Evolutionary conservation across 2,113 vertebrate species (phyloP), one percentile per base, ranked within the genome.

Genomic region (Microtus pennsylvanicus): DNA sequence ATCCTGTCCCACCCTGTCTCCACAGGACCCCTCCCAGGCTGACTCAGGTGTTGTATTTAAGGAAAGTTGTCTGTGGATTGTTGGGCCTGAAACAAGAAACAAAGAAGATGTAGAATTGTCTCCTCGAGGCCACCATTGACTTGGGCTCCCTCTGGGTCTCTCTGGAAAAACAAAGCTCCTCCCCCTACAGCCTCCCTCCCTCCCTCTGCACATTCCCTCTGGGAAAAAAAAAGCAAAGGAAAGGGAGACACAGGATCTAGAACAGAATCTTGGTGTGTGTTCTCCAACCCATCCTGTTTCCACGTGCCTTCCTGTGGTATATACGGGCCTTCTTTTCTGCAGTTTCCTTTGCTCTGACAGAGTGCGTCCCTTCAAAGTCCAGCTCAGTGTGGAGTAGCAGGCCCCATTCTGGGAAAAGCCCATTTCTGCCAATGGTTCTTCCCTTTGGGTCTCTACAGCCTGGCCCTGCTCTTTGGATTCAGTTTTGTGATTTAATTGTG

Each of bases 31-130:
- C 55, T 7, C 13, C 45, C 35, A 63, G 45, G 89, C 55, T 80
- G 93, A 91, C 82, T 94, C 89, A 33, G 89, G 94, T 83, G 80
- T 30, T 58, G 6, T 90, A 50, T 94, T 96, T 92, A 86, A 83
- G 90, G 89, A 65, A 76, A 93, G 52, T 81, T 77, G 45, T 90
- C 75, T 65, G 3, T 75, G 85, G 50, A 52, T 90, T 13, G 17
- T 70, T 26, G 45, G 61, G 24, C 82, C 82, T 91, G 77, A 72
- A 93, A 94, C 89, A 45, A 91, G 78, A 87, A 93, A 38, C 87
- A 94, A 93, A 92, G 77, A n/a, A 89, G 13, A 86, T 11, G 47
- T 11, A 0, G 3, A 45, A 45, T 42, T 35, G 94, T 74, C 87
- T 72, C n/a, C 11, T 4, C 33, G 42, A 5, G 0, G 42, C 42